These are phyloP conservation scores for Brachypteracias leptosomus DNA, from an alignment of 2,113 vertebrate genomes.

Conservation along the genomic window DNA sequence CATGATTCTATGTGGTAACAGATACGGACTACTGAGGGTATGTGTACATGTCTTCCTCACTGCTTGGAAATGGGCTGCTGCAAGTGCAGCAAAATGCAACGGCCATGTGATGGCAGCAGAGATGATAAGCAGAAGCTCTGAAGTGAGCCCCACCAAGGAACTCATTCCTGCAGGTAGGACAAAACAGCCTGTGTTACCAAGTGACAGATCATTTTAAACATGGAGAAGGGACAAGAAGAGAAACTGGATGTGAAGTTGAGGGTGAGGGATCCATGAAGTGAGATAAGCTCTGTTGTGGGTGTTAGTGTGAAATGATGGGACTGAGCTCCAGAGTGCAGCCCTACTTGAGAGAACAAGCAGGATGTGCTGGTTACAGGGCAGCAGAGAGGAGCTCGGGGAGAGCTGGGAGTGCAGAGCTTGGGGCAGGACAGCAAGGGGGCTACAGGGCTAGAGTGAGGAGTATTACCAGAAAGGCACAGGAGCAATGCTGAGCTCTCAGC, in stretches of 20 bases:
- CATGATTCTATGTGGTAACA: background rate
- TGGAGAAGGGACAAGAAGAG: background rate
- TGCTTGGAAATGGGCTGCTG: background rate
- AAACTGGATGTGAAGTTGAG: accelerated
- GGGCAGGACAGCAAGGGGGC: background rate
- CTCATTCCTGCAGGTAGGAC: background rate
- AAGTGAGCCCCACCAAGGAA: background rate
- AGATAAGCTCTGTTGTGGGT: background rate
- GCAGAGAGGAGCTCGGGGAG: background rate
- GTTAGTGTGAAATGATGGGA: background rate
- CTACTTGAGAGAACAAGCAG: background rate
- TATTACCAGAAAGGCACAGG: background rate
- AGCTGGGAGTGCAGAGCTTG: background rate
- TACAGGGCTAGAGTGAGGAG: background rate
- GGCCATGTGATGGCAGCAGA: background rate
- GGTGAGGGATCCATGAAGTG: background rate
- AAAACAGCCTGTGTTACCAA: background rate
- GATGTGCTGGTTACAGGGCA: background rate
- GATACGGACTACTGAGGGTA: background rate
- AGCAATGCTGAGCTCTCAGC: background rate
- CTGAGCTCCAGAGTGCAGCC: background rate
- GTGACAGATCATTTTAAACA: background rate
- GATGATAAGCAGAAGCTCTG: background rate
- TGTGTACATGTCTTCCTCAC: background rate
- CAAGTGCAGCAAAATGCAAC: background rate